These are phyloP conservation scores for Drosophila limbata DNA, from an alignment of 2,888 invertebrate genomes.

Conservation along the genomic window DNA sequence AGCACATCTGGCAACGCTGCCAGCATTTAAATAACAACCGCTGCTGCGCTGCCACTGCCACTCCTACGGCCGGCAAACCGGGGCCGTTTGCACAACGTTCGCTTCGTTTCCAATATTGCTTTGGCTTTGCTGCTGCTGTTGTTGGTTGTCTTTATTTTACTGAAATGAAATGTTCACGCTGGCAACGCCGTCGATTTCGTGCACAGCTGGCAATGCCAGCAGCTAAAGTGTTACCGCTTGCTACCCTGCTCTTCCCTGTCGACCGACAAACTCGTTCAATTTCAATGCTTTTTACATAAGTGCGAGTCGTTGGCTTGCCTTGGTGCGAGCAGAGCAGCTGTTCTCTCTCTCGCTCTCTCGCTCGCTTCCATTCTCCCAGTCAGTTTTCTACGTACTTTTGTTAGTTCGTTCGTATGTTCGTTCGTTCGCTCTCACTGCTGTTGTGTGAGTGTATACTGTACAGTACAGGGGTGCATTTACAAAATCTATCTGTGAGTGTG, in stretches of 20 bases:
- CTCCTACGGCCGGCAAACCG: slow-evolving; percentile 58
- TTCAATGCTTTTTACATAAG: slow-evolving; percentile 79
- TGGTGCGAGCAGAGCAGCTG: slow-evolving; percentile 38
- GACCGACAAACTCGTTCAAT: slow-evolving; percentile 75
- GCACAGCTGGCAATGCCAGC: slow-evolving; percentile 59
- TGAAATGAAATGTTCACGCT: slow-evolving; percentile 53
- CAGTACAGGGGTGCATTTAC: slow-evolving; percentile 76
- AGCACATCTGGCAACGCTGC: slow-evolving; percentile 56
- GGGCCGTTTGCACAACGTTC: slow-evolving; percentile 70
- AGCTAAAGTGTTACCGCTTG: slow-evolving; percentile 43
- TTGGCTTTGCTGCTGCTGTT: slow-evolving; percentile 40
- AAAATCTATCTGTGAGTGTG: slow-evolving; percentile 40
- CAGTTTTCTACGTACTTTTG: slow-evolving; percentile 4
- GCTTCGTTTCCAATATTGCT: slow-evolving; percentile 56
- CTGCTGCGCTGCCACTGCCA: slow-evolving; percentile 60
- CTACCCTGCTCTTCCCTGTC: slow-evolving; percentile 33
- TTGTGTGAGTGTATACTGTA: slow-evolving; percentile 43
- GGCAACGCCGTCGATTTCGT: slow-evolving; percentile 58
- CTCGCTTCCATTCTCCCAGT: slow-evolving; percentile 7
- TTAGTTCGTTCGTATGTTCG: no score
- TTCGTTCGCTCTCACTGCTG: slow-evolving; percentile 30
- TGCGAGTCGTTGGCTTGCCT: slow-evolving; percentile 58
- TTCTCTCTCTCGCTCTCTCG: not conserved
- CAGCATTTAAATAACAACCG: slow-evolving; percentile 65
- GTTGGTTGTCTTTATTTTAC: slow-evolving; percentile 58